Evolutionary conservation across 2,797 vertebrate genomes (phyloP), one percentile per base, ranked within the genome.

Genomic region (Neomorphus geoffroyi): DNA sequence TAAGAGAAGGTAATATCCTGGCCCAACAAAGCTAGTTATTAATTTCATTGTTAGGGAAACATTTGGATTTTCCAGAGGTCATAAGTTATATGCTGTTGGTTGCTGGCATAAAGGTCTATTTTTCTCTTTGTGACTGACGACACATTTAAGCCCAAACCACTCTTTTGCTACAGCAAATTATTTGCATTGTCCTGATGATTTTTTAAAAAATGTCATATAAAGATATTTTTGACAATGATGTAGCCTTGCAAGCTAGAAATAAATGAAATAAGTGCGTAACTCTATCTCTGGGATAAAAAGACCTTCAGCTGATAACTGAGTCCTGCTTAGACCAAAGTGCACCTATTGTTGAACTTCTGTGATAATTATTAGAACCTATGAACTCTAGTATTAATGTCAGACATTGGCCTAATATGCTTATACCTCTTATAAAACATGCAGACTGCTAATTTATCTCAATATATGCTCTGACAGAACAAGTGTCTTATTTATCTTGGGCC

Each of bases 301-400:
- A 45, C 4, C 23, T 70, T 58, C 32, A 56, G 6, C 0, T 48
- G 21, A 15, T 35, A 9, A 18, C 1, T 41, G 11, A 5, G 18
- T 64, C 12, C 61, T 86, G 2, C 18, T 66, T n/a, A 73, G 6
- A 83, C 33, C 8, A 35, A 18, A 53, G 5, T 24, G 15, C 22
- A 61, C 4, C 2, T 28, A 13, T 27, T 24, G 4, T 30, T 10
- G 3, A 64, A 3, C 4, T 69, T 27, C 21, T n/a, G 11, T 18
- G 6, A 58, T 24, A 72, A 64, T 46, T 64, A 56, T 19, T 30
- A 57, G 19, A 81, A 66, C 18, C 7, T 50, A 39, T 67, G 18
- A 86, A 43, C 15, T 74, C 3, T 45, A 54, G 3, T 24, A 14
- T 57, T 56, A 75, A 45, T 60, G 11, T 2, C 35, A 90, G 21